Conservation (phyloP, 2,888 invertebrate genomes). For the Acrobasis consociella region DNA sequence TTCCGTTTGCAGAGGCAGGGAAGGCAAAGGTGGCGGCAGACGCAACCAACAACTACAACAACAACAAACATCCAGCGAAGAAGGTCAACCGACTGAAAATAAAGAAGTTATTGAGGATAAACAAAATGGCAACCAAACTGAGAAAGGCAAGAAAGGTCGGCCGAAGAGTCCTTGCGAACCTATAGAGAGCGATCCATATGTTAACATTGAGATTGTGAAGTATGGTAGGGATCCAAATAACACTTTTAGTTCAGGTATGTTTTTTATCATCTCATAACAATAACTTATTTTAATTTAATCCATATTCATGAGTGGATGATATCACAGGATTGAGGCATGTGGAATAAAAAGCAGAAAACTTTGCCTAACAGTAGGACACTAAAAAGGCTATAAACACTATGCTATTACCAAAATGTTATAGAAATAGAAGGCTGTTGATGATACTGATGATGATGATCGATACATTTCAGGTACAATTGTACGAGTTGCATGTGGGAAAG, state of each 20-base stretch:
- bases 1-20: conserved; percentile 60
- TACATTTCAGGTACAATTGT: conserved; percentile 84
- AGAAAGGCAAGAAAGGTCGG: conserved; percentile 70
- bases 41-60: conserved; percentile 47
- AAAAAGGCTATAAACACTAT: too few relatives aligned
- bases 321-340: too few relatives aligned
- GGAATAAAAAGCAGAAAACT: too few relatives aligned
- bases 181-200: conserved; percentile 84
- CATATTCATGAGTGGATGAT: too few relatives aligned
- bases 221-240: conserved; percentile 87
- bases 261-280: too few relatives aligned
- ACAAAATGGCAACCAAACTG: conserved; percentile 54
- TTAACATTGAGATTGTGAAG: conserved; percentile 87
- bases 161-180: conserved; percentile 87
- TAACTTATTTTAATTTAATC: too few relatives aligned
- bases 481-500: conserved; percentile 89
- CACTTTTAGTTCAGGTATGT: conserved; percentile 86
- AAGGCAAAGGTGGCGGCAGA: conserved; percentile 69
- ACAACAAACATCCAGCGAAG: conserved; percentile 41
- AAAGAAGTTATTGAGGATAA: conserved; percentile 45
- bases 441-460: not conserved
- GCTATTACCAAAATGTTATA: too few relatives aligned
- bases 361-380: too few relatives aligned
- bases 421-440: too few relatives aligned
- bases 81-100: conserved; percentile 46